Evolutionary conservation across 2,113 vertebrate genomes (phyloP).

Genomic region (Copsychus sechellarum): DNA sequence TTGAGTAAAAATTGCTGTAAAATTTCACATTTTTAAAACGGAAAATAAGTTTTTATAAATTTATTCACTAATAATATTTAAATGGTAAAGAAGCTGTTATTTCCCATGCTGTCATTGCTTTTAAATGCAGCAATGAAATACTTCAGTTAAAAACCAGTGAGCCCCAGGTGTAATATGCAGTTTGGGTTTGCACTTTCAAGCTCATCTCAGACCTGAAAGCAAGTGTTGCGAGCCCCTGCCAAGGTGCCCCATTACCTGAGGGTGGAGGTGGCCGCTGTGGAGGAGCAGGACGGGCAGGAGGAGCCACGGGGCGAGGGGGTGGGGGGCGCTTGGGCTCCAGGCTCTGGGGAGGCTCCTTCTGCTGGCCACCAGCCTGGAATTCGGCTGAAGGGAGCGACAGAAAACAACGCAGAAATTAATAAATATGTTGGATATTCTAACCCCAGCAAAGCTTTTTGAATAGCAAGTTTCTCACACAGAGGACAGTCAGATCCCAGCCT

Average conservation of each 20-base stretch:
- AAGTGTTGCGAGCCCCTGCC: not conserved
- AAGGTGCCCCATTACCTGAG: slow-evolving; percentile 79
- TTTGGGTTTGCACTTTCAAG: not conserved
- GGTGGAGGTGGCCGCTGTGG: slow-evolving; percentile 95
- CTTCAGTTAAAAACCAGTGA: not conserved
- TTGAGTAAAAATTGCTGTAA: not conserved
- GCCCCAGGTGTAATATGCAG: not conserved
- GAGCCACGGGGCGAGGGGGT: slow-evolving; percentile 87
- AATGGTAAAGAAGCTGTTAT: not conserved
- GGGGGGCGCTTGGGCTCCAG: slow-evolving; percentile 90
- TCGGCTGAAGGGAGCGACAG: slow-evolving; percentile 72
- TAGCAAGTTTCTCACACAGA: not conserved
- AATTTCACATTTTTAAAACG: not conserved
- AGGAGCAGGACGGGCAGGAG: slow-evolving; percentile 88
- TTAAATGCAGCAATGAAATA: not conserved
- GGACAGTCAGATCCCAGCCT: not conserved
- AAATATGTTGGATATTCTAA: not conserved
- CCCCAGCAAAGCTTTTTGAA: not conserved
- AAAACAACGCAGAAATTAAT: not conserved
- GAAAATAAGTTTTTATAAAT: not conserved
- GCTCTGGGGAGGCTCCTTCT: slow-evolving; percentile 70
- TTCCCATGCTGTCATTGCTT: not conserved
- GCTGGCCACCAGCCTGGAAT: slow-evolving; percentile 72
- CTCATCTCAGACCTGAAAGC: not conserved
- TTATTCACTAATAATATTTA: not conserved